phyloP scores from a whole-genome alignment of 2,113 vertebrate species.

The Epinephelus cyanopodus region DNA sequence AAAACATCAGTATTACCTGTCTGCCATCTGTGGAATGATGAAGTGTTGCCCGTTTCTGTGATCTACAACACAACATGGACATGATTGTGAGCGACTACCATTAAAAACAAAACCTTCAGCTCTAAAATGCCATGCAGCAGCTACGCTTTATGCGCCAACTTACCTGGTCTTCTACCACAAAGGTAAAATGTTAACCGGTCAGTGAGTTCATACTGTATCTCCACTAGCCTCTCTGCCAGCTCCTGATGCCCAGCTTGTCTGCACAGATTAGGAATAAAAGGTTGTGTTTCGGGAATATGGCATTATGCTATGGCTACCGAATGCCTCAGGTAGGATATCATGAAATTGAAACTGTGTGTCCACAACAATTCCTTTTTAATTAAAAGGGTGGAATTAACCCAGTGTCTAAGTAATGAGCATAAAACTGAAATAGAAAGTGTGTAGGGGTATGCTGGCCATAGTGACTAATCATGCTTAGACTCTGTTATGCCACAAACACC shows the following conservation, averaged over 20 bases:
- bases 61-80: constrained; percentile 84
- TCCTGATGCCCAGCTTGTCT: constrained; percentile 98
- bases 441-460: neutral
- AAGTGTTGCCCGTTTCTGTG: constrained; percentile 97
- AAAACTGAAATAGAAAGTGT: neutral
- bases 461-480: neutral
- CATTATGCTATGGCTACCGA: neutral
- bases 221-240: constrained; percentile 93
- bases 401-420: neutral
- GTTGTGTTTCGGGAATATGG: neutral
- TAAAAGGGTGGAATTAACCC: neutral
- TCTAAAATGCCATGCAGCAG: neutral
- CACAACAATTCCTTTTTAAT: neutral
- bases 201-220: constrained; percentile 98
- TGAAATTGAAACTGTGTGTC: neutral
- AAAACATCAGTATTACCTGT: constrained; percentile 88
- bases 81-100: neutral
- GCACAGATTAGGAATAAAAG: constrained; percentile 49
- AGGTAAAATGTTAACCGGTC: constrained; percentile 98
- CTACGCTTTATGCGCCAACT: constrained; percentile 39
- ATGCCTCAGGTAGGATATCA: neutral
- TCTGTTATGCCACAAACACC: neutral
- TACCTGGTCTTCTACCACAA: constrained; percentile 96
- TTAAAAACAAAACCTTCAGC: neutral
- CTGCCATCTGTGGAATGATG: constrained; percentile 98